Evolutionary conservation across 2,797 vertebrate genomes (phyloP).

Genomic region (Sebastes flavidus): DNA sequence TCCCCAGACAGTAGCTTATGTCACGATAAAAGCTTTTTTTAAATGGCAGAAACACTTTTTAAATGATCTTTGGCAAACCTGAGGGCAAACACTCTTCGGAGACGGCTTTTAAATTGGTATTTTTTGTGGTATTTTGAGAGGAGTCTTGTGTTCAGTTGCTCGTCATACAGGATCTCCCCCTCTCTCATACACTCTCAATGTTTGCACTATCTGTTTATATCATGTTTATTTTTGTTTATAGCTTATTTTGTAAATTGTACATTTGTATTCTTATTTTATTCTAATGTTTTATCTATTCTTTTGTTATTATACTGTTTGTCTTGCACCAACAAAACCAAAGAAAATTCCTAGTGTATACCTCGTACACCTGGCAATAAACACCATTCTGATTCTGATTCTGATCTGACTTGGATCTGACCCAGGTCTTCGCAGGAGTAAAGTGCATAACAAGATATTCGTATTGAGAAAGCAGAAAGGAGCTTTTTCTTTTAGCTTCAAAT

Average conservation of each 20-base stretch:
- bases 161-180: not conserved
- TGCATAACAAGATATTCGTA: not conserved
- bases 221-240: too few relatives aligned
- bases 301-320: too few relatives aligned
- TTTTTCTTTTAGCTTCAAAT: not conserved
- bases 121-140: not conserved
- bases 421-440: not conserved
- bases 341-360: too few relatives aligned
- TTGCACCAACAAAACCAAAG: too few relatives aligned
- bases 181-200: too few relatives aligned
- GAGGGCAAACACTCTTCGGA: not conserved
- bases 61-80: slow-evolving; percentile 31
- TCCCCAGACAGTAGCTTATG: slow-evolving; percentile 11
- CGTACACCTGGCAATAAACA: too few relatives aligned
- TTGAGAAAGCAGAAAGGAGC: not conserved
- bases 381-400: too few relatives aligned
- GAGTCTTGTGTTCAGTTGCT: not conserved
- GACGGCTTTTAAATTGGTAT: not conserved
- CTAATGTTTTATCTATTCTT: too few relatives aligned
- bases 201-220: too few relatives aligned
- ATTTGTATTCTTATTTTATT: too few relatives aligned
- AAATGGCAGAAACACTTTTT: slow-evolving; percentile 15
- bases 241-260: too few relatives aligned
- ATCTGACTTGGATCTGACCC: not conserved
- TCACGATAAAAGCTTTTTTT: not conserved